Percentiles rank a stretch among this genome's conserved stretches.
Evolutionary conservation across 1,140 invertebrate species (phyloP).

Genomic region (Triops cancriformis): DNA sequence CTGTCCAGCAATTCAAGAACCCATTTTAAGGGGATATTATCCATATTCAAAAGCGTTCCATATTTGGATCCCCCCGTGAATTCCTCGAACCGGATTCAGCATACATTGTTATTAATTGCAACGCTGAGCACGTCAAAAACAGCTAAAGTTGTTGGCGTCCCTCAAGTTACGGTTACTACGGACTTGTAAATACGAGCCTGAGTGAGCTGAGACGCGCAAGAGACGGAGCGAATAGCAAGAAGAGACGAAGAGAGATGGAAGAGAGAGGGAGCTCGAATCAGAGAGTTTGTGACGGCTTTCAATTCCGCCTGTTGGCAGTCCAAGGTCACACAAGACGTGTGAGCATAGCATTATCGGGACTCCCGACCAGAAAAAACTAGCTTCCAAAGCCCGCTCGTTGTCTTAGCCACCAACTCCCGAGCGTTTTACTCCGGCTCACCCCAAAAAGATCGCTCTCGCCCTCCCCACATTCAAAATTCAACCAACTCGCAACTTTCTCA

Average conservation of each 20-base stretch:
- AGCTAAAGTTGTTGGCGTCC: background rate
- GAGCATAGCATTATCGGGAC: constrained; percentile 9
- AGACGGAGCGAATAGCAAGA: too few relatives aligned
- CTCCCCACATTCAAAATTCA: background rate
- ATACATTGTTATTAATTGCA: background rate
- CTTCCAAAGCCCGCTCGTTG: background rate
- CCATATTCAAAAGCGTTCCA: too few relatives aligned
- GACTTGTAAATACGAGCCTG: constrained; percentile 4
- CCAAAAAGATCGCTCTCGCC: background rate
- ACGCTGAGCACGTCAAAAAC: background rate
- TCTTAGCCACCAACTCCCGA: background rate
- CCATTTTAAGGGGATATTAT: too few relatives aligned
- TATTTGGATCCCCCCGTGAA: too few relatives aligned
- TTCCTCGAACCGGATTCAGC: background rate
- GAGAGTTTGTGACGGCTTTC: constrained; percentile 2
- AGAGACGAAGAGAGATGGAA: background rate
- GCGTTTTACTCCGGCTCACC: background rate
- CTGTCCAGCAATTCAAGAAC: too few relatives aligned
- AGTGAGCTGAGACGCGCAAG: background rate
- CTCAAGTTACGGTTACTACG: background rate
- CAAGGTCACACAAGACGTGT: background rate
- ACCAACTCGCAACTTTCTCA: too few relatives aligned
- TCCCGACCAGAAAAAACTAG: background rate
- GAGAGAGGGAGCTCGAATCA: background rate
- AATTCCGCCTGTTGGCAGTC: constrained; percentile 8